A percentile compares a stretch with the other conserved stretches of the same genome.
Conservation (phyloP, 1,140 invertebrate species). For the Latrodectus geometricus region DNA sequence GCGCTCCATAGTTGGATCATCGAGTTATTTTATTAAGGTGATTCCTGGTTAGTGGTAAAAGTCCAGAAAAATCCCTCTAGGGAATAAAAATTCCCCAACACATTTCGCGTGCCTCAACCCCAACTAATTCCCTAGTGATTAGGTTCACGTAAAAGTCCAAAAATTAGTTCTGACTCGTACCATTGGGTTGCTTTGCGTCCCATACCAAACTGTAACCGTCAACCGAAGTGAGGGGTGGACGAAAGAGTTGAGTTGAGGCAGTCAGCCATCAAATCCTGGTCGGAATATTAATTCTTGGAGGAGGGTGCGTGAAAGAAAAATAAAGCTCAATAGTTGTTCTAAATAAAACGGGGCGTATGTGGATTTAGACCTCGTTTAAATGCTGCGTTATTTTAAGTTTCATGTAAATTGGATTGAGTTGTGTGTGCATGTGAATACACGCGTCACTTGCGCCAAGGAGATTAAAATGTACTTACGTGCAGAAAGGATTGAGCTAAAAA, state of each 20-base stretch:
- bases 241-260: background rate
- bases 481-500: too few species aligned
- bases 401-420: conserved; percentile 6
- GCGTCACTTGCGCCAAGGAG: background rate
- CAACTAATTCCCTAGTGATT: background rate
- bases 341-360: conserved; percentile 36
- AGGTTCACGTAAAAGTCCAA: background rate
- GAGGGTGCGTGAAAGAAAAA: conserved; percentile 2
- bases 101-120: background rate
- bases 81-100: background rate
- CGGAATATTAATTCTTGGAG: conserved; percentile 10
- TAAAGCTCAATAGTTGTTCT: background rate
- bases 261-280: background rate
- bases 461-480: too few species aligned
- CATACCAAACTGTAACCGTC: background rate
- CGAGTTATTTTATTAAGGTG: background rate
- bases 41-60: background rate
- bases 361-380: conserved; percentile 24
- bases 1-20: background rate
- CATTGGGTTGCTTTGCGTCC: background rate
- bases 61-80: background rate
- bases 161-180: conserved; percentile 26
- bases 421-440: background rate
- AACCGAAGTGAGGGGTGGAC: background rate
- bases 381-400: conserved; percentile 21